Conservation (phyloP, 2,797 vertebrate species). For the Oreochromis mossambicus region DNA sequence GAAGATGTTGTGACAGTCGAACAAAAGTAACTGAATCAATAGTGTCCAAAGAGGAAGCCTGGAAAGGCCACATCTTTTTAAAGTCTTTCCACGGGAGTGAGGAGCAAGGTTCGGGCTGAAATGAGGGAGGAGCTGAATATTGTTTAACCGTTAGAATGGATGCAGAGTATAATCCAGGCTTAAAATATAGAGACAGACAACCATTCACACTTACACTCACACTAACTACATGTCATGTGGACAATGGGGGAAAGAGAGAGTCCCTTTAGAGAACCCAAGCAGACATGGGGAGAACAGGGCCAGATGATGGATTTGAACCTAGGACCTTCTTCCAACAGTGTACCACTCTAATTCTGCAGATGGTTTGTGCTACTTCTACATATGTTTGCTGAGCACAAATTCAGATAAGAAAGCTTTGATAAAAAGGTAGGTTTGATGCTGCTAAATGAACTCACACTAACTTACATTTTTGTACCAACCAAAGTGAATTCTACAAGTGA, state of each 20-base stretch:
- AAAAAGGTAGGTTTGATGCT: background rate
- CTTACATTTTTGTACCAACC: background rate
- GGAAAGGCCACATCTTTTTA: background rate
- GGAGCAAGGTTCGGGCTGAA: accelerated
- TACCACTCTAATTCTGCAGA: accelerated
- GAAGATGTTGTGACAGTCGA: background rate
- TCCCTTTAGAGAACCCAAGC: background rate
- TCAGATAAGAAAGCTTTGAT: background rate
- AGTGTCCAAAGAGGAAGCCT: accelerated
- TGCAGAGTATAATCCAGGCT: background rate
- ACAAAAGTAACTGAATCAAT: accelerated
- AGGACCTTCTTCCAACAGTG: background rate
- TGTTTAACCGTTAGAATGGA: background rate
- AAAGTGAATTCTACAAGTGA: background rate
- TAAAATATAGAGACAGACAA: background rate
- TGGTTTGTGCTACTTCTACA: background rate
- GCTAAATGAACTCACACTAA: background rate
- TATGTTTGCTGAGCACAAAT: background rate
- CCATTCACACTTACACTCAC: background rate
- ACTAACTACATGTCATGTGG: background rate
- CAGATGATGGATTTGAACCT: background rate
- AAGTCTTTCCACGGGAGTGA: accelerated
- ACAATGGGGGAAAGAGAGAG: background rate
- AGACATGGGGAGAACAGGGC: background rate
- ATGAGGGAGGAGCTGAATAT: background rate